Conservation (phyloP, 92 coral and sea anemone species). For the Bergia sp. region DNA sequence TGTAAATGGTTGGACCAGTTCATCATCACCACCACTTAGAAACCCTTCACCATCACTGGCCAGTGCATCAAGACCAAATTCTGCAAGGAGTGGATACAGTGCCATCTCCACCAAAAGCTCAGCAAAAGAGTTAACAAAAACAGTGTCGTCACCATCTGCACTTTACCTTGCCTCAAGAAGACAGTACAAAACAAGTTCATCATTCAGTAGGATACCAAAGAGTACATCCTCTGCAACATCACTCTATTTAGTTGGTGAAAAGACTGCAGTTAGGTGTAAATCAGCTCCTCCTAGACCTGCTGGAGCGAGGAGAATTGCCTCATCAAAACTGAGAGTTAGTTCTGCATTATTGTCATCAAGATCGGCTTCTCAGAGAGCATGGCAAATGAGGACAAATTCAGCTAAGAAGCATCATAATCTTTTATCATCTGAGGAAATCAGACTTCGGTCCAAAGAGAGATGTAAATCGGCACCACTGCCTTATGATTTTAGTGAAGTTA, state of each 20-base stretch:
- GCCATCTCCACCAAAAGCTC: conserved; percentile 38
- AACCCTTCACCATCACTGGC: conserved; percentile 86
- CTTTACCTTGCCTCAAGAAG: conserved; percentile 21
- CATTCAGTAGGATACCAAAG: neutral
- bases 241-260: conserved; percentile 57
- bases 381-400: conserved; percentile 81
- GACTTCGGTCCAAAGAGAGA: conserved; percentile 60
- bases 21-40: conserved; percentile 42
- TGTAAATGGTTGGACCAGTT: conserved; percentile 50
- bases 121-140: neutral
- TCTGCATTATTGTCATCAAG: conserved; percentile 48
- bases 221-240: conserved; percentile 62
- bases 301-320: conserved; percentile 55
- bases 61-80: conserved; percentile 75
- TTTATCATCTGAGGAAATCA: conserved; percentile 74
- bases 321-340: conserved; percentile 48
- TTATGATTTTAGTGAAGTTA: conserved; percentile 76
- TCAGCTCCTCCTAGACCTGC: conserved; percentile 80
- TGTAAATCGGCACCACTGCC: conserved; percentile 93
- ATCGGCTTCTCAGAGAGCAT: conserved; percentile 82
- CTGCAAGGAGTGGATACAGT: conserved; percentile 77
- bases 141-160: conserved; percentile 13
- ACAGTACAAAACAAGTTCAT: conserved; percentile 9
- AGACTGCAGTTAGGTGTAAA: conserved; percentile 65
- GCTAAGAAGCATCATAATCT: conserved; percentile 70